Percentiles rank a stretch among this genome's conserved stretches.
Conservation (phyloP, 2,113 vertebrate genomes). For the Pithys albifrons region DNA sequence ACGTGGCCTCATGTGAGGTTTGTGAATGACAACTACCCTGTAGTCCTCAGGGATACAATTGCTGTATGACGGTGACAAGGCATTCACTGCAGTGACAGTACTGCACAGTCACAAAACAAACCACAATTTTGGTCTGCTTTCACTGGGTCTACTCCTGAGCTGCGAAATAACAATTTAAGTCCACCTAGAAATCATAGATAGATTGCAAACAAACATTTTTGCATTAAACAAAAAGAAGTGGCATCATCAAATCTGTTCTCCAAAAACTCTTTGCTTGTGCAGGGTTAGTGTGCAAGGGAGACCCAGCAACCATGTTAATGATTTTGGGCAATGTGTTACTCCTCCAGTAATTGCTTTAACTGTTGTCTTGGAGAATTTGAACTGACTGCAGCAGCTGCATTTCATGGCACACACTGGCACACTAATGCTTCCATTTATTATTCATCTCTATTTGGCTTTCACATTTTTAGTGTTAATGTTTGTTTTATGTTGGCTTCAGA, state of each 20-base stretch:
- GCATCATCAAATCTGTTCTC: neutral
- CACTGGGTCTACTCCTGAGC: neutral
- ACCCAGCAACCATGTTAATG: neutral
- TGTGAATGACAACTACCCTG: rapidly evolving
- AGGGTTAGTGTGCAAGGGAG: neutral
- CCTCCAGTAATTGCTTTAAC: neutral
- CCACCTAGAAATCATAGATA: neutral
- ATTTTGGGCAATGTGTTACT: neutral
- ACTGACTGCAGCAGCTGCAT: neutral
- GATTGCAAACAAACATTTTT: neutral
- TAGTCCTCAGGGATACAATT: neutral
- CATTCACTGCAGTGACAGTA: neutral
- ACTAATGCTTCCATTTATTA: neutral
- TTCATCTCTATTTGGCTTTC: neutral
- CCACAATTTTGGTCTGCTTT: neutral
- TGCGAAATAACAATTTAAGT: neutral
- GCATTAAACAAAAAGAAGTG: neutral
- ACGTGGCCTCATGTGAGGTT: rapidly evolving
- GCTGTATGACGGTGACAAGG: neutral
- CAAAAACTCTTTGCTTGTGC: neutral
- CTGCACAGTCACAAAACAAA: neutral
- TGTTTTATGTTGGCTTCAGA: neutral
- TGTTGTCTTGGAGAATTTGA: neutral
- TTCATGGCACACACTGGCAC: neutral
- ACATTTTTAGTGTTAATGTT: neutral